Evolutionary conservation across 2,797 vertebrate species (phyloP).

Genomic region (Rhinichthys osculus): DNA sequence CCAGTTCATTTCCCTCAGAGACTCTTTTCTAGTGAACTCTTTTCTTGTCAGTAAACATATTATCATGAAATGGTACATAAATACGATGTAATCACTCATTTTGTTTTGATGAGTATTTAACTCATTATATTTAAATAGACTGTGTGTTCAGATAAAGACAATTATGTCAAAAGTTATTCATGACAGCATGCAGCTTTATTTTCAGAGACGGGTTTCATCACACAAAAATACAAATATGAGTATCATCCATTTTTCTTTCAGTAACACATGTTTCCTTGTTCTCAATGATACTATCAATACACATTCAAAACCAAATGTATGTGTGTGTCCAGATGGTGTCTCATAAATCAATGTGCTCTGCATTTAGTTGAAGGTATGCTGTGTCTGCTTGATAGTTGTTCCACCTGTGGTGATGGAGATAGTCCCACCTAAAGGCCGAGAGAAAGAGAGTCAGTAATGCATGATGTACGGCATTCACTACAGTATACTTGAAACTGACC

Average conservation of each 20-base stretch:
- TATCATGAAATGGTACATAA: not conserved
- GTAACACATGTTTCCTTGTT: not conserved
- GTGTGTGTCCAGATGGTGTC: not conserved
- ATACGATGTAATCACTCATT: not conserved
- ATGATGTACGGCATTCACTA: not conserved
- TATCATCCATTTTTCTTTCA: not conserved
- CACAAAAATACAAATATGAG: not conserved
- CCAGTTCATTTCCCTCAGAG: not conserved
- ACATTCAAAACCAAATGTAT: not conserved
- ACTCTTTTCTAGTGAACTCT: not conserved
- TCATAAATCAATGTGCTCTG: not conserved
- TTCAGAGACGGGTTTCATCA: constrained; percentile 47
- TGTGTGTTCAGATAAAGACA: not conserved
- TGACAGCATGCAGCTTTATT: constrained; percentile 55
- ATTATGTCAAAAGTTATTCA: not conserved
- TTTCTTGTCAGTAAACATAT: not conserved
- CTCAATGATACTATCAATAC: not conserved
- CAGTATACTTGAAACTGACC: not conserved
- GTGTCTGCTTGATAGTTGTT: constrained; percentile 19
- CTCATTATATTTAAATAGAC: not conserved
- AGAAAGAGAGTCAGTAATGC: not conserved
- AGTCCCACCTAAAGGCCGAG: constrained; percentile 1
- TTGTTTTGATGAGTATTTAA: not conserved
- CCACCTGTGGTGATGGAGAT: constrained; percentile 15
- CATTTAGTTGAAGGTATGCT: not conserved